These are phyloP conservation scores for Tragelaphus imberbis DNA, from an alignment of 2,113 vertebrate species.

Conservation along the genomic window DNA sequence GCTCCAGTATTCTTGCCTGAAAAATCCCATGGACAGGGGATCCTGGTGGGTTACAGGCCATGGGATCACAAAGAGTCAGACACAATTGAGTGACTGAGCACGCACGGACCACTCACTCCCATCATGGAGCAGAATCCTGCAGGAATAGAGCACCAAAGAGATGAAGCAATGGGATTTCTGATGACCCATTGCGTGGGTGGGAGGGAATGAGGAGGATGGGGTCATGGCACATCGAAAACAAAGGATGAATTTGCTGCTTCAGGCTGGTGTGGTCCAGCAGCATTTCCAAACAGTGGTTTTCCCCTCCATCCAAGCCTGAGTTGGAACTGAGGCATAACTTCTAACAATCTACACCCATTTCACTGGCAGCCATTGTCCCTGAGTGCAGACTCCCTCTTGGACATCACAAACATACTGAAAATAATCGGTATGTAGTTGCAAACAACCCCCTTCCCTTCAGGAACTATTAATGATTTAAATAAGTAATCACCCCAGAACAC, in stretches of 20 bases:
- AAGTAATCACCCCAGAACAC: conserved; percentile 30
- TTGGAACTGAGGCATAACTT: not conserved
- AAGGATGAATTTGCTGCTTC: not conserved
- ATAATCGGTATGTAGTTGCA: not conserved
- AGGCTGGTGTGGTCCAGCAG: not conserved
- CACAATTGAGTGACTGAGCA: not conserved
- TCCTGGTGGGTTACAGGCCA: not conserved
- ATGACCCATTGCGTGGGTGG: not conserved
- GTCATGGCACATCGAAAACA: not conserved
- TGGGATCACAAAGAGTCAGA: not conserved
- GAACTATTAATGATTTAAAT: conserved; percentile 31
- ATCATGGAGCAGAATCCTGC: not conserved
- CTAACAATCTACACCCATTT: not conserved
- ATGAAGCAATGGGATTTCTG: not conserved
- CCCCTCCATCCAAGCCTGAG: not conserved
- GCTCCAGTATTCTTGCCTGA: not conserved
- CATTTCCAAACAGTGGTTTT: not conserved
- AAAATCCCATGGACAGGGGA: not conserved
- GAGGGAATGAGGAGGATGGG: not conserved
- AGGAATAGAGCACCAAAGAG: not conserved
- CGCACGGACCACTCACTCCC: rapidly evolving
- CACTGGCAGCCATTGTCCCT: not conserved
- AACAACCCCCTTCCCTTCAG: not conserved
- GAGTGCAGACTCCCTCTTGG: not conserved
- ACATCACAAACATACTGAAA: not conserved